These are phyloP conservation scores for Melanophora roralis DNA, from an alignment of 2,888 invertebrate genomes.

Conservation along the genomic window DNA sequence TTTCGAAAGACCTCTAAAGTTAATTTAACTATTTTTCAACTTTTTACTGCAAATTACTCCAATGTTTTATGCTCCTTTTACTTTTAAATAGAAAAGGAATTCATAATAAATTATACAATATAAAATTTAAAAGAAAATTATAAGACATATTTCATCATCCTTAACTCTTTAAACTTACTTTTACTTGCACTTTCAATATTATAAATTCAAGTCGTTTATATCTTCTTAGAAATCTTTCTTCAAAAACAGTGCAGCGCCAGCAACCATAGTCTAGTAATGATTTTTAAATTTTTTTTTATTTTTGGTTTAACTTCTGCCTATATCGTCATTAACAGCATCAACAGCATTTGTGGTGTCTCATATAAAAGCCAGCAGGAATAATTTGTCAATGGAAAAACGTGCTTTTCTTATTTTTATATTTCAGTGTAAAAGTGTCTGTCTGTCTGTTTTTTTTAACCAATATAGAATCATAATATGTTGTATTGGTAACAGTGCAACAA, in stretches of 20 bases:
- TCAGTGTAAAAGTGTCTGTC: not conserved
- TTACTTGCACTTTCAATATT: constrained; percentile 62
- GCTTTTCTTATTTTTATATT: constrained; percentile 24
- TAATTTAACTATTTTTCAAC: not conserved
- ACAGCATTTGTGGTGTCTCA: constrained; percentile 34
- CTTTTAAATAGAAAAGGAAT: not conserved
- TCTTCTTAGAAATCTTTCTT: constrained; percentile 30
- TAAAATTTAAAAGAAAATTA: constrained; percentile 18
- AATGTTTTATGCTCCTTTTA: not conserved
- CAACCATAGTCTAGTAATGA: not conserved
- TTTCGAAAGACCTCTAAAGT: no score
- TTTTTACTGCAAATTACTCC: not conserved
- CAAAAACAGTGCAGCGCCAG: not conserved
- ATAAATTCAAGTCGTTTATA: constrained; percentile 11
- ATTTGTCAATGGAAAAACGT: constrained; percentile 60
- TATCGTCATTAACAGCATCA: constrained; percentile 18
- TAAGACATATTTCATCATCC: constrained; percentile 55
- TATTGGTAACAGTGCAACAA: constrained; percentile 29
- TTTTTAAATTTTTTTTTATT: constrained; percentile 38
- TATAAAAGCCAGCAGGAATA: constrained; percentile 49
- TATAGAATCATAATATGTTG: constrained; percentile 48
- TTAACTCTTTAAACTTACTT: constrained; percentile 28
- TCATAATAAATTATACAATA: constrained; percentile 49
- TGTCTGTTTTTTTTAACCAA: constrained; percentile 19
- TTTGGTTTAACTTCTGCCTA: not conserved